Percentiles rank a stretch among this genome's conserved stretches.
Evolutionary conservation across 2,113 vertebrate genomes (phyloP).

Genomic region (Colistium nudipinnis): DNA sequence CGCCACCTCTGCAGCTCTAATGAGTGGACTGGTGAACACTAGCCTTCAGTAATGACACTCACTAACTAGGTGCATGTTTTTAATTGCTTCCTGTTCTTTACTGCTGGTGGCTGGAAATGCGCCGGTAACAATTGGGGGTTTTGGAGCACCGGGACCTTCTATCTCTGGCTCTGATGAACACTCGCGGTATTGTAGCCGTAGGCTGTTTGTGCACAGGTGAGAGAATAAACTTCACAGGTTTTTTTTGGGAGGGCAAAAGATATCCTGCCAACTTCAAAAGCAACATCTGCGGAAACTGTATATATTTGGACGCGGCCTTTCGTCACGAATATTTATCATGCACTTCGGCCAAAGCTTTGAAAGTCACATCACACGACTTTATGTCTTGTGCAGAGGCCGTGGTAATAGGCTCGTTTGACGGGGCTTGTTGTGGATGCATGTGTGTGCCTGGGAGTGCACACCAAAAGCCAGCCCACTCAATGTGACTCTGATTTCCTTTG

Average conservation of each 20-base stretch:
- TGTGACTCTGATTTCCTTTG: slow-evolving; percentile 82
- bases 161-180: slow-evolving; percentile 73
- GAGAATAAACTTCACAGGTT: slow-evolving; percentile 34
- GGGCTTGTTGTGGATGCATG: slow-evolving; percentile 57
- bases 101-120: slow-evolving; percentile 73
- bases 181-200: slow-evolving; percentile 57
- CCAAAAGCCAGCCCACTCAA: slow-evolving; percentile 69
- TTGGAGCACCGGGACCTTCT: slow-evolving; percentile 62
- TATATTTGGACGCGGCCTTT: neutral
- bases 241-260: neutral
- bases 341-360: neutral
- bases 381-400: neutral
- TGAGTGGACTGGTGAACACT: slow-evolving; percentile 77
- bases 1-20: slow-evolving; percentile 74
- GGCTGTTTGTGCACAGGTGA: slow-evolving; percentile 56
- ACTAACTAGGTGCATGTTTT: slow-evolving; percentile 79
- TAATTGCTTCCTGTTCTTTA: slow-evolving; percentile 86
- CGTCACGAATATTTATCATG: slow-evolving; percentile 1
- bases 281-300: neutral
- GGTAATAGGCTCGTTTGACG: slow-evolving; percentile 34
- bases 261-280: slow-evolving; percentile 16
- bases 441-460: slow-evolving; percentile 34
- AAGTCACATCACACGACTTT: neutral
- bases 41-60: slow-evolving; percentile 79
- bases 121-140: slow-evolving; percentile 69